These are phyloP conservation scores for Littorina saxatilis DNA, from an alignment of 1,140 invertebrate species.

Conservation along the genomic window DNA sequence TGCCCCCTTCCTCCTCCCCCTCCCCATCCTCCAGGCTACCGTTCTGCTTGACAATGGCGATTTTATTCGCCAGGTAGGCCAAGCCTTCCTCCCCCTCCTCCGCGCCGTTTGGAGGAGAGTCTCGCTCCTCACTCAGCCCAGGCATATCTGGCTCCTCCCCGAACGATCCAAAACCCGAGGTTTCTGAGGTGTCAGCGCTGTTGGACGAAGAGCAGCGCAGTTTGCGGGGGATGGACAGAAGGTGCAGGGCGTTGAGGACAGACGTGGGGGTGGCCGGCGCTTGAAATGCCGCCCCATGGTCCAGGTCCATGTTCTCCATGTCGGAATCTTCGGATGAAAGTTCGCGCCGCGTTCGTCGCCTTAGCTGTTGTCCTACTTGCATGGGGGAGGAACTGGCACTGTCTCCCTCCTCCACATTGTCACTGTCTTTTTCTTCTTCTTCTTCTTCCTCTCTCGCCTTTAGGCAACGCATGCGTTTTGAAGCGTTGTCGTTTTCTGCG, in stretches of 20 bases:
- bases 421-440: not conserved
- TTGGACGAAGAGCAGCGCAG: slow-evolving; percentile 61
- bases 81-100: slow-evolving; percentile 22
- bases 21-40: too few relatives aligned
- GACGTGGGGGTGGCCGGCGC: slow-evolving; percentile 11
- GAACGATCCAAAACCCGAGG: slow-evolving; percentile 67
- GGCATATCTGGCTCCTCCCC: slow-evolving; percentile 55
- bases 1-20: slow-evolving; percentile 28
- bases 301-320: slow-evolving; percentile 25
- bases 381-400: not conserved
- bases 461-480: slow-evolving; percentile 18
- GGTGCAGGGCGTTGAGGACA: slow-evolving; percentile 19
- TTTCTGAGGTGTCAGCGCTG: slow-evolving; percentile 69
- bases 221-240: slow-evolving; percentile 34
- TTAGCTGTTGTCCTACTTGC: slow-evolving; percentile 27
- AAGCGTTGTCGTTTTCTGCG: not conserved
- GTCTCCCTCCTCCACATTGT: not conserved
- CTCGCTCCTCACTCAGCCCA: slow-evolving; percentile 45
- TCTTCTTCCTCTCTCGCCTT: not conserved
- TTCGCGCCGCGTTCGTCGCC: not conserved
- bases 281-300: slow-evolving; percentile 25
- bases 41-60: slow-evolving; percentile 20
- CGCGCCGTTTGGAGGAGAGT: slow-evolving; percentile 52
- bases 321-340: slow-evolving; percentile 38
- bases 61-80: not conserved